Evolutionary conservation across 2,113 vertebrate species (phyloP), one percentile per base, ranked within the genome.

Genomic region (Aphyosemion australe): DNA sequence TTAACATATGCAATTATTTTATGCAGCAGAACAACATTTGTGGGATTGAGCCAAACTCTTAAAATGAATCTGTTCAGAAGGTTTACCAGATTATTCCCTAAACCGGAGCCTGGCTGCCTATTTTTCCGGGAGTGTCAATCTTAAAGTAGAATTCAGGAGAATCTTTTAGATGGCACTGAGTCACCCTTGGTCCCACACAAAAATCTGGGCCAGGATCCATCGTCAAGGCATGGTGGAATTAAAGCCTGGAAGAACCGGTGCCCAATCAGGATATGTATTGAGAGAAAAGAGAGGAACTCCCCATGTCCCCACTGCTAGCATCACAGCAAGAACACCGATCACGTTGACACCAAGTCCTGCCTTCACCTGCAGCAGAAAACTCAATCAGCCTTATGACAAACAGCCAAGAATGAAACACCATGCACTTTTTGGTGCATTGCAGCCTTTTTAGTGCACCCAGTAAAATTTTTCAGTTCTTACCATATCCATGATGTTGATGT

Each of bases 321-420:
- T 88, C 50, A 96, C 94, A 8, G 93, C 86, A 15, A 94, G 92
- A 55, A 97, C 86, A 55, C 96, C 94, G 0, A 98, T 89, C 43
- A 96, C 83, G 14, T 98, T 98, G 65, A 95, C 84, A 0, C 95
- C 96, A 70, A 97, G 86, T 59, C 97, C 97, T 55, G 95, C 95
- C 91, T 98, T 98, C 47, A 97, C 94, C 97, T 98, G 80, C 55
- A 90, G 61, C 12, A 6, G 13, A 0, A 4, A 61, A 20, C 5
- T 10, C 26, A 48, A 13, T 41, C 4, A 39, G 13, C 9, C 6
- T 26, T 26, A 26, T 4, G 26, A 26, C 26, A 26, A 26, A 26
- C 26, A 26, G 26, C 26, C 5, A 5, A 26, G 26, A 26, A 26
- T 5, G 26, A 26, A 4, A 26, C 5, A 26, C 26, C 26, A 26